phyloP scores from a whole-genome alignment of 2,797 vertebrate genomes.

The Linurgus olivaceus region DNA sequence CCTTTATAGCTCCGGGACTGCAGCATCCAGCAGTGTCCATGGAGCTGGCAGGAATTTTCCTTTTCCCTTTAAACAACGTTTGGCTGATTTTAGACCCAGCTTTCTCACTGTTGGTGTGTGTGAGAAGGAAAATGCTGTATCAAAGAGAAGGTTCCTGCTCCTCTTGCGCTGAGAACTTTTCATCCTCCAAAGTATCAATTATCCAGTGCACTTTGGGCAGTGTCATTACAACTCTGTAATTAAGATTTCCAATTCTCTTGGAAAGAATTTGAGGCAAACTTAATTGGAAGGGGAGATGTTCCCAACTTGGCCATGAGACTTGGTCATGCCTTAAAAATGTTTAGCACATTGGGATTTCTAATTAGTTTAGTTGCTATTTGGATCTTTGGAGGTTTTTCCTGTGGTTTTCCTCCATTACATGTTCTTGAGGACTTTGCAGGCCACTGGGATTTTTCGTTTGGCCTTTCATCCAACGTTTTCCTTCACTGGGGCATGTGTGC shows the following conservation, averaged over 20 bases:
- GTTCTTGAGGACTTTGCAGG: not conserved
- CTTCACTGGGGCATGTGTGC: not conserved
- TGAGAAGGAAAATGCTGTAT: not conserved
- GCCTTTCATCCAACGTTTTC: not conserved
- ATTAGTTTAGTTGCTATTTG: not conserved
- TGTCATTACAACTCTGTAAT: not conserved
- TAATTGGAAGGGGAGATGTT: constrained; percentile 28
- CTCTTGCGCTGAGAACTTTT: constrained; percentile 7
- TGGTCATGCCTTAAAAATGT: constrained; percentile 9
- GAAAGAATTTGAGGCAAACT: not conserved
- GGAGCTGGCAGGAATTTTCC: not conserved
- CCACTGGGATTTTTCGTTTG: not conserved
- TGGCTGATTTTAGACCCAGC: not conserved
- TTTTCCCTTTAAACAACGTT: not conserved
- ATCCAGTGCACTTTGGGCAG: not conserved
- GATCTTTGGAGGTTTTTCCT: not conserved
- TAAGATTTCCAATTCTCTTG: not conserved
- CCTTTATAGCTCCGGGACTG: not conserved
- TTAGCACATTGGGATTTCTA: not conserved
- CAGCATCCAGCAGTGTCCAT: not conserved
- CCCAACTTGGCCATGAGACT: not conserved
- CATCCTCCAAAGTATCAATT: constrained; percentile 33
- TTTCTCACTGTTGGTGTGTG: not conserved
- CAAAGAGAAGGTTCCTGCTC: not conserved
- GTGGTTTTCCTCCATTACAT: not conserved